Evolutionary conservation across 2,888 invertebrate species (phyloP), one percentile per base, ranked within the genome.

Genomic region (Dione juno): DNA sequence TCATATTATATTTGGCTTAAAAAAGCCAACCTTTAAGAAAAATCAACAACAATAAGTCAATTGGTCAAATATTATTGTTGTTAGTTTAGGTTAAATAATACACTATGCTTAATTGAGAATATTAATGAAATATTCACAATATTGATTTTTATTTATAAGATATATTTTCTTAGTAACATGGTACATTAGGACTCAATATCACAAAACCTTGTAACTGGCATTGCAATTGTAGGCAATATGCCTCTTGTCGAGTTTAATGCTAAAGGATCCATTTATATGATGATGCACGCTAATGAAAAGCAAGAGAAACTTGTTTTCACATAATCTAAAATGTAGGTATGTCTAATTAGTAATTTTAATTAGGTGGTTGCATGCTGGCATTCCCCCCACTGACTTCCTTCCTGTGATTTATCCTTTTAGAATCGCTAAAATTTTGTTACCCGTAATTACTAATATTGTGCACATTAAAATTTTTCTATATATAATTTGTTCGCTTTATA

Each of bases 221-320:
- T 61, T 61, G 28, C 14, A 67, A 16, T 28, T 43, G 61, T 21
- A 16, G 59, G 59, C 14, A 35, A 53, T 52, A 43, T 35, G 41
- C 28, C 21, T 45, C 61, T 61, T 16, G 21, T 35, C 6, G 48
- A 40, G 13, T 37, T 40, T 28, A 45, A 28, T 28, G 28, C 45
- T 35, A 45, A 61, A 50, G 37, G 35, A 48, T 63, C 48, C 35
- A 63, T 50, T 63, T 50, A 37, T 21, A 37, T 63, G 48, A 35
- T 63, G 45, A 48, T 35, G 35, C 13, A 63, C 13, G 28, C 45
- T 45, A 63, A 63, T 63, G 19, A 21, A 19, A 61, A 19, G 64
- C 48, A 64, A 13, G 50, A 21, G 64, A 64, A 64, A 64, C 64
- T 40, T 48, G 64, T 50, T 50, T 61, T 28, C 45, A 45, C 61